These are phyloP conservation scores for Prionchulus punctatus DNA, from an alignment of 2,888 invertebrate genomes.

Conservation along the genomic window DNA sequence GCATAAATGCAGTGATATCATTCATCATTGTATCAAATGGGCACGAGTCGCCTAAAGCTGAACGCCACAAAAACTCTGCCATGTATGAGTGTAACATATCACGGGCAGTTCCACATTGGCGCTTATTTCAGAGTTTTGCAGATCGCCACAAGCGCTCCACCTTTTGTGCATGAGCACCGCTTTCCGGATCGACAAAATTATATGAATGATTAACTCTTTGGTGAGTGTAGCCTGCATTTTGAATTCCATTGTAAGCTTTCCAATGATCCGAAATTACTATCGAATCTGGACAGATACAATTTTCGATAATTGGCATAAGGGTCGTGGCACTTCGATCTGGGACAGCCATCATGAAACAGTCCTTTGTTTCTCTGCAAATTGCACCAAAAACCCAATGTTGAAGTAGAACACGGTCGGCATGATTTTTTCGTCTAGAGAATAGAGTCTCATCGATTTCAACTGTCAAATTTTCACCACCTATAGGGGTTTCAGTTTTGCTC, in stretches of 20 bases:
- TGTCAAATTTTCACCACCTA: background rate
- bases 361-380: slow-evolving; percentile 10
- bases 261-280: slow-evolving; percentile 13
- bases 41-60: too few relatives aligned
- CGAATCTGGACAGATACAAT: slow-evolving; percentile 16
- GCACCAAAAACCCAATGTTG: slow-evolving; percentile 15
- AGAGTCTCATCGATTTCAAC: slow-evolving; percentile 2
- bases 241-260: background rate
- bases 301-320: slow-evolving; percentile 15
- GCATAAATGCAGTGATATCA: too few relatives aligned
- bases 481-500: too few relatives aligned
- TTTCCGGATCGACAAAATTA: slow-evolving; percentile 4
- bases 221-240: background rate
- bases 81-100: slow-evolving; percentile 8
- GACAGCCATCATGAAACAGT: slow-evolving; percentile 11
- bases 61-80: slow-evolving; percentile 10
- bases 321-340: slow-evolving; percentile 10
- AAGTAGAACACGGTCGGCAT: slow-evolving; percentile 9
- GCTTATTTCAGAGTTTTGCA: background rate
- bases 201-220: background rate
- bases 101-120: slow-evolving; percentile 2
- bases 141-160: background rate
- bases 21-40: too few relatives aligned
- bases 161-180: background rate
- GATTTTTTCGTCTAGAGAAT: slow-evolving; percentile 10